Evolutionary conservation across 2,888 invertebrate genomes (phyloP).

Genomic region (Agonopterix arenella): DNA sequence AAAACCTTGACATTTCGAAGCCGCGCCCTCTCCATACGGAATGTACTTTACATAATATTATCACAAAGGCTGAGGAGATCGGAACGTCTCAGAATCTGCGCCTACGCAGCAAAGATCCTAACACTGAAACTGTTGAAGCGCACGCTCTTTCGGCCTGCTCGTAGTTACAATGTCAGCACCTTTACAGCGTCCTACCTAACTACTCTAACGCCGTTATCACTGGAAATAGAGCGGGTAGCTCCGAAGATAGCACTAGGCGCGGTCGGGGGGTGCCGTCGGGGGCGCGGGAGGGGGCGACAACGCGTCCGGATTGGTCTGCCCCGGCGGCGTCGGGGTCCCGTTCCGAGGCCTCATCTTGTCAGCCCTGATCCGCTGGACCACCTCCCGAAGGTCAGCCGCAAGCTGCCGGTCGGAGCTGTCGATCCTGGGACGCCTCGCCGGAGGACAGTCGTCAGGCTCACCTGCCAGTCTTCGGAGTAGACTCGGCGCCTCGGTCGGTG

Average conservation of each 20-base stretch:
- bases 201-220: conserved; percentile 9
- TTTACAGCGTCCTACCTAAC: not conserved
- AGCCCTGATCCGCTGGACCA: conserved; percentile 66
- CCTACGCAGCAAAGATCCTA: not conserved
- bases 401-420: conserved; percentile 68
- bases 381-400: conserved; percentile 69
- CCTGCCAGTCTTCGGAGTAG: conserved; percentile 84
- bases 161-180: not conserved
- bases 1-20: conserved; percentile 12
- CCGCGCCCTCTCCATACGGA: conserved; percentile 40
- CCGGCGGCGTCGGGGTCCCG: conserved; percentile 56
- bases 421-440: conserved; percentile 65
- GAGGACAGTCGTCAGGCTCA: conserved; percentile 77
- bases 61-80: conserved; percentile 65
- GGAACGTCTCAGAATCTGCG: conserved; percentile 24
- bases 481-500: conserved; percentile 71
- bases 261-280: conserved; percentile 39
- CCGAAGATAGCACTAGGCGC: conserved; percentile 28
- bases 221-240: conserved; percentile 17
- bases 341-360: conserved; percentile 63
- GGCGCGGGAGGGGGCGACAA: conserved; percentile 30
- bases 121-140: not conserved
- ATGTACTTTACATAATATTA: conserved; percentile 69
- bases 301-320: conserved; percentile 24
- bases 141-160: not conserved